Evolutionary conservation across 2,888 invertebrate species (phyloP).

Genomic region (Tenthredo scrophulariae): DNA sequence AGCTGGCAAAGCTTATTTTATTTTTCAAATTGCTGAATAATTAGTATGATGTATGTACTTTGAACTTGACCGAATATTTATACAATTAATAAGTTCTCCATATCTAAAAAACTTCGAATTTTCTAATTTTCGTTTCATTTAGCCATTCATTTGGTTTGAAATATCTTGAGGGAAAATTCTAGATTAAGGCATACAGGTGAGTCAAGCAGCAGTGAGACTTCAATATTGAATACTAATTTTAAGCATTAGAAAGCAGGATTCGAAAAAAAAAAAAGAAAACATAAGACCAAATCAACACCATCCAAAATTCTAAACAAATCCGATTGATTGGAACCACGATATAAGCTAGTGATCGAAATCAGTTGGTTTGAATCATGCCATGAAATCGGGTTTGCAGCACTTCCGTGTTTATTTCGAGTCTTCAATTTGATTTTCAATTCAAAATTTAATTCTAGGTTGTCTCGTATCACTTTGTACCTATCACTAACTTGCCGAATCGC

Average conservation of each 20-base stretch:
- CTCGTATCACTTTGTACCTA: constrained; percentile 18
- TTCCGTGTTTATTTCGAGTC: background rate
- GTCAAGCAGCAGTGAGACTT: background rate
- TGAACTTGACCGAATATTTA: background rate
- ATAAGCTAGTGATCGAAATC: background rate
- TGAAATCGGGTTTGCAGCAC: background rate
- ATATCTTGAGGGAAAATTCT: background rate
- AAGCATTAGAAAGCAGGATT: background rate
- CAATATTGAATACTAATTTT: background rate
- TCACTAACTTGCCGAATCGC: constrained; percentile 10
- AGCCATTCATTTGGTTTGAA: background rate
- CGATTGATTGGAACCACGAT: too few relatives aligned
- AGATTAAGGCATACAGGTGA: background rate
- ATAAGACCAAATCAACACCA: too few relatives aligned
- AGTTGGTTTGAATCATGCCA: background rate
- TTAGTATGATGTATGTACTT: background rate
- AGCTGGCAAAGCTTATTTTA: background rate
- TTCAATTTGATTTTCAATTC: background rate
- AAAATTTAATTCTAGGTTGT: background rate
- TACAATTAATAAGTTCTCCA: background rate
- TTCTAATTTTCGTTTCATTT: background rate
- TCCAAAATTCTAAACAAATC: too few relatives aligned
- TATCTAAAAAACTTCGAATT: background rate
- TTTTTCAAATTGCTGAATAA: background rate
- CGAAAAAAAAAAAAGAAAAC: background rate